These are phyloP conservation scores for Sarotherodon lohbergeri DNA, from an alignment of 2,113 vertebrate species.

Conservation along the genomic window DNA sequence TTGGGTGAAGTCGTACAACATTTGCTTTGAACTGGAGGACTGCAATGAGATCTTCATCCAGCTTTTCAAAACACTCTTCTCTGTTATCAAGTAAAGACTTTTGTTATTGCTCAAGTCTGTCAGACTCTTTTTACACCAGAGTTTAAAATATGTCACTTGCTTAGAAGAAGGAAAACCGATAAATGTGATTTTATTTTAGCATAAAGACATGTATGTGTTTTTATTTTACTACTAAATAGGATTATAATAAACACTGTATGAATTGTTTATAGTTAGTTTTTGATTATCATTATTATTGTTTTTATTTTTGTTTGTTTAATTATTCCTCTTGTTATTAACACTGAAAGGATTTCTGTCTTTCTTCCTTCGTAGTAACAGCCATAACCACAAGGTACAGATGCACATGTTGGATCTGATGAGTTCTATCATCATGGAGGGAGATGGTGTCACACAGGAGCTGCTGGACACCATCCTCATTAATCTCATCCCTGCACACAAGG, in stretches of 20 bases:
- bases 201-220: neutral
- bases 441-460: conserved; percentile 97
- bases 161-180: neutral
- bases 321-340: neutral
- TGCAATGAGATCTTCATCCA: conserved; percentile 99
- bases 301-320: neutral
- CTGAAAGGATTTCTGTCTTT: neutral
- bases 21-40: conserved; percentile 99
- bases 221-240: neutral
- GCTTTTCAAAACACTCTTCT: conserved; percentile 98
- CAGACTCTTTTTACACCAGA: neutral
- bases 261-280: neutral
- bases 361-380: conserved; percentile 84
- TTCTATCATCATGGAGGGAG: conserved; percentile 99
- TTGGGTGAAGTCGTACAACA: conserved; percentile 99
- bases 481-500: conserved; percentile 98
- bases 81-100: conserved; percentile 94
- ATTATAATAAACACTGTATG: neutral
- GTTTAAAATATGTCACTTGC: neutral
- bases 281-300: neutral
- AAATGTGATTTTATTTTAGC: neutral
- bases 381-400: conserved; percentile 99
- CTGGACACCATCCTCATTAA: conserved; percentile 98
- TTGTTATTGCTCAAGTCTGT: neutral
- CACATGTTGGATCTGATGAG: conserved; percentile 99